Percentiles rank a stretch among this genome's conserved stretches.
These are phyloP conservation scores for Pionites leucogaster DNA, from an alignment of 2,113 vertebrate genomes.

Conservation along the genomic window DNA sequence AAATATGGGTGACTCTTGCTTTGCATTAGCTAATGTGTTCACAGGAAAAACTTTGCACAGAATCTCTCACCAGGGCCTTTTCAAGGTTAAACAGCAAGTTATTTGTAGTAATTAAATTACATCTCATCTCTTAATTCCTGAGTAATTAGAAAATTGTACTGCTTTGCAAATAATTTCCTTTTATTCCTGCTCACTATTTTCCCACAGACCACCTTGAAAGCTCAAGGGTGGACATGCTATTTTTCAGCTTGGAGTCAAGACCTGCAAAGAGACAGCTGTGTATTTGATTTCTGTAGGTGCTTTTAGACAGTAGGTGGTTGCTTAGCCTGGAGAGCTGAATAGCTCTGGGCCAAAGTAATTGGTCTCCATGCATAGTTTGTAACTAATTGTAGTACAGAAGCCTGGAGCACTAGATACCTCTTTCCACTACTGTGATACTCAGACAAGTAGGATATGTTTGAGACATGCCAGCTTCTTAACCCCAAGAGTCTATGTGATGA, in stretches of 20 bases:
- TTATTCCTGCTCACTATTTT: not conserved
- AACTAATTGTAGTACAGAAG: constrained; percentile 33
- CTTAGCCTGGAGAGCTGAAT: constrained; percentile 31
- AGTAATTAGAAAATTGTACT: not conserved
- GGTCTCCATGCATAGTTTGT: not conserved
- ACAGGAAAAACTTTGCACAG: not conserved
- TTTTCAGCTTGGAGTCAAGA: constrained; percentile 26
- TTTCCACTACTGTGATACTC: not conserved
- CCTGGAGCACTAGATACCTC: not conserved
- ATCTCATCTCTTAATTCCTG: not conserved
- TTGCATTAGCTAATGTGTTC: not conserved
- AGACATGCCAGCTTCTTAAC: constrained; percentile 10
- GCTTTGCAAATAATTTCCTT: not conserved
- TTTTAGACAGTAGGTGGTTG: not conserved
- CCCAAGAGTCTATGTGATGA: not conserved
- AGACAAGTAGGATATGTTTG: not conserved
- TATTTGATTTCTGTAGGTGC: not conserved
- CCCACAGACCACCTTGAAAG: not conserved
- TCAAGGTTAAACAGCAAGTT: not conserved
- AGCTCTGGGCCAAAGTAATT: constrained; percentile 26
- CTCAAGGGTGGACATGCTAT: not conserved
- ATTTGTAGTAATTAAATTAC: not conserved
- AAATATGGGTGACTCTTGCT: not conserved
- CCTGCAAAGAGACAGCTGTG: constrained; percentile 16
- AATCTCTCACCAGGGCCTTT: not conserved